Evolutionary conservation across 2,888 invertebrate species (phyloP), one percentile per base, ranked within the genome.

Genomic region (Cybosia mesomella): DNA sequence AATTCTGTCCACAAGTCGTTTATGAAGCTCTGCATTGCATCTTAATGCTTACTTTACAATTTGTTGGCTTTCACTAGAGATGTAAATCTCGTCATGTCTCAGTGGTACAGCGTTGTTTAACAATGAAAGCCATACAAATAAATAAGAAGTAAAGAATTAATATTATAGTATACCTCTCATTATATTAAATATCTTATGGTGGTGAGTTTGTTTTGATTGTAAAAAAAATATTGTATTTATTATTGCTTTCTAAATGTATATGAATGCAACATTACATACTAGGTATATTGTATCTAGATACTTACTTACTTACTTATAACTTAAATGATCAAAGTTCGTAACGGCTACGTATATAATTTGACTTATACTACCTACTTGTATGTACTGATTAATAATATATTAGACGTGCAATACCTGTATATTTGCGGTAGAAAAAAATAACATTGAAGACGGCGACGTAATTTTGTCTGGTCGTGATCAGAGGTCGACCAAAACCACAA

Each of bases 61-160:
- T 90, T 90, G 84, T 91, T 89, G 87, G 89, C 93, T 93, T 94
- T 94, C 93, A 91, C 94, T 85, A 85, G 87, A 86, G 88, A 90
- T 89, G 86, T 87, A 73, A 82, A 80, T 72, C 54, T 79, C 81
- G 83, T 59, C 83, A 80, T 84, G 82, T 86, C 83, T 86, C 86
- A 82, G 86, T 83, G 83, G 84, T 77, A 83, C 87, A 43, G 43
- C 15, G 39, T 85, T 83, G 21, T 18, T 43, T 49, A 18, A 43
- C 10, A 49, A 61, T 61, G 28, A 18, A 32, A 34, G 5, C 32
- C 18, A 22, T 59, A 59, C 7, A 55, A 18, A 55, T 39, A 39
- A 59, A 34, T 39, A 8, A 34, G 36, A 36, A 22, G 5, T 15
- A 4, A 34, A 13, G 21, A 21, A 36, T 34, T 5, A n/a, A 11